Conservation (phyloP, 1,140 invertebrate genomes). For the Drosophila pandora region DNA sequence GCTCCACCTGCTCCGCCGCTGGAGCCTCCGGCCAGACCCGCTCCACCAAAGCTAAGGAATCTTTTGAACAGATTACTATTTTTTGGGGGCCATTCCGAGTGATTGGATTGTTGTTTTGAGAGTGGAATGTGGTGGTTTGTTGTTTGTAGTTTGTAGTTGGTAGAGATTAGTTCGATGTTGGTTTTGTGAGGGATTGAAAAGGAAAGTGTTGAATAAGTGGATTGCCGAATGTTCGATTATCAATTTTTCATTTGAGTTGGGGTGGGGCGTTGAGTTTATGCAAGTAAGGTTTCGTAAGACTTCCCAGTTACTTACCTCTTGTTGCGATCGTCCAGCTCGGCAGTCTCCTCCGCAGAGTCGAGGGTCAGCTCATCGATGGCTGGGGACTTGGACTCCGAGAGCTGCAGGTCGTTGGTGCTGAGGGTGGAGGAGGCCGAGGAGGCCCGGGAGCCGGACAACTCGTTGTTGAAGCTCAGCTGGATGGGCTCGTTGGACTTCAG, state of each 20-base stretch:
- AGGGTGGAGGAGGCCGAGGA: conserved; percentile 31
- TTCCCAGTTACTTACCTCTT: conserved; percentile 85
- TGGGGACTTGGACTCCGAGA: conserved; percentile 84
- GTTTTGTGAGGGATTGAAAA: conserved; percentile 4
- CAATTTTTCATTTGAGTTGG: background rate
- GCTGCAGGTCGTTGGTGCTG: conserved; percentile 74
- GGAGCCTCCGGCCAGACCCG: conserved; percentile 84
- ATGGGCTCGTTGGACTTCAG: conserved; percentile 79
- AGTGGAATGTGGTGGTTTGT: background rate
- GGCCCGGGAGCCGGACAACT: conserved; percentile 59
- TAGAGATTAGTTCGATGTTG: conserved; percentile 23
- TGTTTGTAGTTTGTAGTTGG: conserved; percentile 20
- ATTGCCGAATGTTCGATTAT: conserved; percentile 8
- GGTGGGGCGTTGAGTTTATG: no score
- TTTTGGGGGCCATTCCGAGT: conserved; percentile 34
- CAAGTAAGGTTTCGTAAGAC: background rate
- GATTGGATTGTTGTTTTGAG: conserved; percentile 13
- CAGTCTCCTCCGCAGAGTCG: conserved; percentile 86
- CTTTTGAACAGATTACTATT: conserved; percentile 84
- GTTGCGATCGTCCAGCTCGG: conserved; percentile 90
- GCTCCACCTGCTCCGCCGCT: conserved; percentile 69
- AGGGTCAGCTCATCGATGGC: conserved; percentile 86
- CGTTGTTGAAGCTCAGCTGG: conserved; percentile 84
- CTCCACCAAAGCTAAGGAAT: conserved; percentile 89
- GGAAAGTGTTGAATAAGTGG: conserved; percentile 45